A percentile compares a stretch with the other conserved stretches of the same genome.
Conservation (phyloP, 2,888 invertebrate species). For the Ichneumoninae sp. region DNA sequence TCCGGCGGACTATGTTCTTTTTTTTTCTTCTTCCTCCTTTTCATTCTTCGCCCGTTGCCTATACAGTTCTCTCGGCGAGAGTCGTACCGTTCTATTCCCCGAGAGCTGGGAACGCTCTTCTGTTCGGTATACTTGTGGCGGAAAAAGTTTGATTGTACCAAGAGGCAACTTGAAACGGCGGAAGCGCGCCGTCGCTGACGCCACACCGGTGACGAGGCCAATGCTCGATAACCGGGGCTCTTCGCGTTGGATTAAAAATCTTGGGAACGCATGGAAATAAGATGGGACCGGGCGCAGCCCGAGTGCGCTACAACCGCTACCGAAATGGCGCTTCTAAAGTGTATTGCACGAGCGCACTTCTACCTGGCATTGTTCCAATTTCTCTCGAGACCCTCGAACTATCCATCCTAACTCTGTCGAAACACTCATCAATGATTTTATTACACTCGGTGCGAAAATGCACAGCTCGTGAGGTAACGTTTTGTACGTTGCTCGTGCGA, state of each 20-base stretch:
- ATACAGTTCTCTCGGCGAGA: constrained; percentile 6
- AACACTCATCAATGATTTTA: not conserved
- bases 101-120: constrained; percentile 11
- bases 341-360: not conserved
- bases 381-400: not conserved
- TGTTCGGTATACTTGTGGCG: constrained; percentile 52
- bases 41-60: constrained; percentile 22
- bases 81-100: constrained; percentile 15
- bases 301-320: not conserved
- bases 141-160: constrained; percentile 72
- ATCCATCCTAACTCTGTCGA: not conserved
- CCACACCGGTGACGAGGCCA: not conserved
- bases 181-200: not conserved
- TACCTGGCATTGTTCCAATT: not conserved
- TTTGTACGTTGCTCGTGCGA: too few species aligned
- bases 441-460: too few species aligned
- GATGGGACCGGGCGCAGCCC: not conserved
- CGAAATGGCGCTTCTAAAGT: not conserved
- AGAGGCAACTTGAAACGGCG: constrained; percentile 60
- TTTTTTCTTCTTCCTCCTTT: constrained; percentile 18
- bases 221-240: not conserved
- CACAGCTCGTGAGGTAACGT: too few species aligned
- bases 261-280: not conserved
- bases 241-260: constrained; percentile 4
- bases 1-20: constrained; percentile 44